Conservation (phyloP, 2,113 vertebrate species). For the Oostethus manadensis region DNA sequence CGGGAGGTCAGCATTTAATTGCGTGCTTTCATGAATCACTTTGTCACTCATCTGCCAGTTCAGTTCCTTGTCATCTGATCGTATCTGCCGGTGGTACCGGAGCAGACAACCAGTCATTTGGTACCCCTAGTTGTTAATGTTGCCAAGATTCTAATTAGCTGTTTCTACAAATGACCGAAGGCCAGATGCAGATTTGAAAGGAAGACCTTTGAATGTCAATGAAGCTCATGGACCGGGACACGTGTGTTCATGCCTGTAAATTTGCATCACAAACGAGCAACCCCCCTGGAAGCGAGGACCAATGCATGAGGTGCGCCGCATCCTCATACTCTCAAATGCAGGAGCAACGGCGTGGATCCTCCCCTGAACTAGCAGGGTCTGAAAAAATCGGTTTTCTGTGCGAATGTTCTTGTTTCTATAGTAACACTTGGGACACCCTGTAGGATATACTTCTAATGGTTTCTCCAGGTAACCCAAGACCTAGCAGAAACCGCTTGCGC, state of each 20-base stretch:
- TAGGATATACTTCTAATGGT: constrained; percentile 14
- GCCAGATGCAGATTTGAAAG: constrained; percentile 34
- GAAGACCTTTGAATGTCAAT: constrained; percentile 63
- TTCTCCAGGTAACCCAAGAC: constrained; percentile 17
- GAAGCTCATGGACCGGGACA: constrained; percentile 18
- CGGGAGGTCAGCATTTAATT: constrained; percentile 19
- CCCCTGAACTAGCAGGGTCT: constrained; percentile 6
- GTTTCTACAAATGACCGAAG: constrained; percentile 48
- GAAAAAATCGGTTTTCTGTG: constrained; percentile 18
- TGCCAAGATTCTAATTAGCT: constrained; percentile 55
- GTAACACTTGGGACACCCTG: constrained; percentile 35
- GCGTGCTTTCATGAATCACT: neutral
- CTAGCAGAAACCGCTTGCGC: constrained; percentile 8
- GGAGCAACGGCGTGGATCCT: constrained; percentile 7
- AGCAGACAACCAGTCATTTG: neutral
- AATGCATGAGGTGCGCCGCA: neutral
- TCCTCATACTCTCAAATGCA: neutral
- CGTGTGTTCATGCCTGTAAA: constrained; percentile 18
- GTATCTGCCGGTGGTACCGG: constrained; percentile 20
- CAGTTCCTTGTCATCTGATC: neutral
- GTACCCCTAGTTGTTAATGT: constrained; percentile 42
- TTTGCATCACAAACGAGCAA: constrained; percentile 10
- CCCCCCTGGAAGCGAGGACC: neutral
- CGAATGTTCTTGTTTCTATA: constrained; percentile 43
- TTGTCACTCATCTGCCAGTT: neutral